Conservation (phyloP, 1,140 invertebrate genomes). For the Glossosoma conforme region DNA sequence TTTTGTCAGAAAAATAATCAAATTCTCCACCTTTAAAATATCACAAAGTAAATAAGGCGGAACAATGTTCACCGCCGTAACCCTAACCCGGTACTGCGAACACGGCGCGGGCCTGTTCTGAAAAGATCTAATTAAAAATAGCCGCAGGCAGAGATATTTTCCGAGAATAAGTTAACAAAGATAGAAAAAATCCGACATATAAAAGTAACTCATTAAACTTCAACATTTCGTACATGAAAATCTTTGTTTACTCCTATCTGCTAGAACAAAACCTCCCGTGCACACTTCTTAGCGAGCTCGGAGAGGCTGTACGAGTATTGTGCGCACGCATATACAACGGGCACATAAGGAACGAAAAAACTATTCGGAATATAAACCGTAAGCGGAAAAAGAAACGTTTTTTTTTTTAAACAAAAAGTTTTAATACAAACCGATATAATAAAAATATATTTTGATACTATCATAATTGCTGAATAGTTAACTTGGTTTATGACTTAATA, state of each 20-base stretch:
- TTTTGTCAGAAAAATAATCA: not conserved
- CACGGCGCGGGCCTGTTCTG: constrained; percentile 4
- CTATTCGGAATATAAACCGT: too few species aligned
- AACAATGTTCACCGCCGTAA: not conserved
- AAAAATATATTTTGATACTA: too few species aligned
- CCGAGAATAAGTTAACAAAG: constrained; percentile 17
- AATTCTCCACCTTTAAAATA: not conserved
- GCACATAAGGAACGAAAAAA: too few species aligned
- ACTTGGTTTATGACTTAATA: too few species aligned
- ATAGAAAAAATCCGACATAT: constrained; percentile 8
- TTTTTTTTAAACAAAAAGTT: too few species aligned
- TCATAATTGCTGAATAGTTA: too few species aligned
- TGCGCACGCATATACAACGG: too few species aligned
- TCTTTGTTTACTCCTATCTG: constrained; percentile 6
- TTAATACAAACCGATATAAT: too few species aligned
- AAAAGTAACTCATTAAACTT: constrained; percentile 19
- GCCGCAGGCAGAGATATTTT: constrained; percentile 18
- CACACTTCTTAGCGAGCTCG: too few species aligned
- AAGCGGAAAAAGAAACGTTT: too few species aligned
- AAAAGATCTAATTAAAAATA: constrained; percentile 27
- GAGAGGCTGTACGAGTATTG: too few species aligned
- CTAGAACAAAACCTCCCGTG: too few species aligned
- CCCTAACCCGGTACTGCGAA: not conserved
- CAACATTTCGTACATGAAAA: constrained; percentile 25
- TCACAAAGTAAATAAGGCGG: constrained; percentile 1